Base-by-base conservation (phyloP, 2,888 invertebrate species). In the Mimas tiliae region DNA sequence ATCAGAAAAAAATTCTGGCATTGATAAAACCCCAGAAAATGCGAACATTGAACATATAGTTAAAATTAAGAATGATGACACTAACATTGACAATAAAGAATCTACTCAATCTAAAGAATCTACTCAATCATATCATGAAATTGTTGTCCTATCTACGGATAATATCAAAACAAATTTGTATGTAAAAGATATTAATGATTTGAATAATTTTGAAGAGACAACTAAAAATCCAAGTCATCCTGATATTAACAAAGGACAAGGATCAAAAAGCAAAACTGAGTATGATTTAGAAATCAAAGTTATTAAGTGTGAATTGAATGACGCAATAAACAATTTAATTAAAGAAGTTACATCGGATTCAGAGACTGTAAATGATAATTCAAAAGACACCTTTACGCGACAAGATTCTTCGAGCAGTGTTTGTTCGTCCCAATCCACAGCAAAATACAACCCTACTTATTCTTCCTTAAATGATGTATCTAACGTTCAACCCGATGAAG, bases 361-460 rank as follows among this genome's bases (percentile, higher is more conserved):
- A 16, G 89, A 92, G 77, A 78, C 69, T n/a, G 6, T 70, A 6
- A 80, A 79, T 70, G 87, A 88, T 69, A 82, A 74, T 70, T 63
- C 72, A n/a, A 87, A 83, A 75, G 87, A 87, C 8, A 73, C 68
- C 34, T 85, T 89, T 70, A 80, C 85, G 62, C 94, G 95, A 65
- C 95, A 94, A 84, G 94, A 95, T 81, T 95, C 95, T 55, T 91
- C 94, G 65, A 94, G 95, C 79, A 95, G 95, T 78, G 93, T 95
- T 75, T 94, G 94, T 81, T 96, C 96, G 67, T 96, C 96, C 68
- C 95, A 96, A 75, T 96, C 96, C 83, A 96, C 96, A 42, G 96
- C 95, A 69, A 95, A 95, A 82, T 96, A 96, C 80, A 95, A 95
- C 76, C 95, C 95, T 48, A 89, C 89, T 68, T 90, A 88, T 78